Percentiles rank a stretch among this genome's conserved stretches.
Conservation (phyloP, 2,888 invertebrate genomes). For the Drosophila koepferae region DNA sequence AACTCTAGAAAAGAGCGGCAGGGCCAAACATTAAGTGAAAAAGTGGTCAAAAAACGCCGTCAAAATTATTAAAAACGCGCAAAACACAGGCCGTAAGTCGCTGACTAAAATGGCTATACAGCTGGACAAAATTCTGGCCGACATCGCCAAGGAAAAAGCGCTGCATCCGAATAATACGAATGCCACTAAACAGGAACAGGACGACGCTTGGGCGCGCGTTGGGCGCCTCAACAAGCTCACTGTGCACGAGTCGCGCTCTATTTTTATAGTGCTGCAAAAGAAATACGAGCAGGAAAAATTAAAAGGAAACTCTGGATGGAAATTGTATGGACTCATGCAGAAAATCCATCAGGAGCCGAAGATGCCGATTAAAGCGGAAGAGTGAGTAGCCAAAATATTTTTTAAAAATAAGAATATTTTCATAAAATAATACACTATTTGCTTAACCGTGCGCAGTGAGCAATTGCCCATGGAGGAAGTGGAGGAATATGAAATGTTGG, state of each 20-base stretch:
- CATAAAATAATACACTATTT: not conserved
- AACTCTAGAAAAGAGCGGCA: slow-evolving; percentile 52
- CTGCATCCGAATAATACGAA: slow-evolving; percentile 82
- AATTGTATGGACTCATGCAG: slow-evolving; percentile 82
- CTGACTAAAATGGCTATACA: slow-evolving; percentile 83
- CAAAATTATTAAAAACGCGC: slow-evolving; percentile 66
- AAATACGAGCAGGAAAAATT: slow-evolving; percentile 83
- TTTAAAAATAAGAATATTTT: not conserved
- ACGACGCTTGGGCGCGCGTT: slow-evolving; percentile 83
- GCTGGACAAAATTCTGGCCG: slow-evolving; percentile 83
- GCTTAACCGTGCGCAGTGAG: slow-evolving; percentile 55
- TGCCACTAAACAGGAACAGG: slow-evolving; percentile 80
- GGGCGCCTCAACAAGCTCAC: slow-evolving; percentile 83
- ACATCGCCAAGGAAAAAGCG: slow-evolving; percentile 82
- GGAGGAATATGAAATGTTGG: slow-evolving; percentile 83
- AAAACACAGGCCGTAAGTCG: slow-evolving; percentile 56
- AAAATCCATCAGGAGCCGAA: slow-evolving; percentile 78
- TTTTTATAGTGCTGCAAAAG: slow-evolving; percentile 84
- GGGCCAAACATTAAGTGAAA: slow-evolving; percentile 38
- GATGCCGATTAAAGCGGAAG: slow-evolving; percentile 52
- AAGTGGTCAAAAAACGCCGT: slow-evolving; percentile 45
- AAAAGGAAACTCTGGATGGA: slow-evolving; percentile 83
- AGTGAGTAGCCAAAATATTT: slow-evolving; percentile 49
- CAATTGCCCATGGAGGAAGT: slow-evolving; percentile 77
- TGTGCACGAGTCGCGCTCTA: slow-evolving; percentile 83